Percentiles rank a stretch among this genome's conserved stretches.
Conservation (phyloP, 2,888 invertebrate species). For the Isoperla grammatica region DNA sequence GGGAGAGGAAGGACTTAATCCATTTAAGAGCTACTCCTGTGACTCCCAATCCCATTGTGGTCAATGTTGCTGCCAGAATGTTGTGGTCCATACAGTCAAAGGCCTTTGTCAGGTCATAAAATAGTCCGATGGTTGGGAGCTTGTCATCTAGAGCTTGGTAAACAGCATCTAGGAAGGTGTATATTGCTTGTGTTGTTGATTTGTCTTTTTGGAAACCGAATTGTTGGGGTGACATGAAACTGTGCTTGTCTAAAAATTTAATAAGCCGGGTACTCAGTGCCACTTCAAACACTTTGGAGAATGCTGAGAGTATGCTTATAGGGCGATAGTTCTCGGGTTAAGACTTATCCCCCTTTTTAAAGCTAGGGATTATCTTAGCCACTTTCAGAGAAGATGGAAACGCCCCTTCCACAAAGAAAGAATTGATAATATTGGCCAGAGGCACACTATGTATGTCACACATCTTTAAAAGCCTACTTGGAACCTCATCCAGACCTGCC, state of each 20-base stretch:
- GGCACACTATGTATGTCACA: not conserved
- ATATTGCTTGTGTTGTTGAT: slow-evolving; percentile 12
- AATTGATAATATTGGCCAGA: slow-evolving; percentile 4
- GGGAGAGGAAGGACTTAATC: too few relatives aligned
- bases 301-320: not conserved
- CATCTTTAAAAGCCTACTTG: not conserved
- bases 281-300: slow-evolving; percentile 12
- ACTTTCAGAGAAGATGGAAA: slow-evolving; percentile 3
- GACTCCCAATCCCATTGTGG: too few relatives aligned
- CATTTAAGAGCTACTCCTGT: too few relatives aligned
- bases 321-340: slow-evolving; percentile 5
- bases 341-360: slow-evolving; percentile 1
- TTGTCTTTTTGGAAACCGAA: slow-evolving; percentile 13
- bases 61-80: too few relatives aligned
- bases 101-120: too few relatives aligned
- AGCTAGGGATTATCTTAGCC: not conserved
- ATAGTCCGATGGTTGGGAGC: not conserved
- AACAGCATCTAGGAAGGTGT: not conserved
- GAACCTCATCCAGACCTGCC: not conserved
- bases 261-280: not conserved
- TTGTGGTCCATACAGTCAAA: too few relatives aligned
- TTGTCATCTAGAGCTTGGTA: not conserved
- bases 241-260: not conserved
- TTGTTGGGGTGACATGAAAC: not conserved
- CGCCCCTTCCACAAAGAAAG: not conserved